Evolutionary conservation across 2,888 invertebrate species (phyloP).

Genomic region (Lymantria monacha): DNA sequence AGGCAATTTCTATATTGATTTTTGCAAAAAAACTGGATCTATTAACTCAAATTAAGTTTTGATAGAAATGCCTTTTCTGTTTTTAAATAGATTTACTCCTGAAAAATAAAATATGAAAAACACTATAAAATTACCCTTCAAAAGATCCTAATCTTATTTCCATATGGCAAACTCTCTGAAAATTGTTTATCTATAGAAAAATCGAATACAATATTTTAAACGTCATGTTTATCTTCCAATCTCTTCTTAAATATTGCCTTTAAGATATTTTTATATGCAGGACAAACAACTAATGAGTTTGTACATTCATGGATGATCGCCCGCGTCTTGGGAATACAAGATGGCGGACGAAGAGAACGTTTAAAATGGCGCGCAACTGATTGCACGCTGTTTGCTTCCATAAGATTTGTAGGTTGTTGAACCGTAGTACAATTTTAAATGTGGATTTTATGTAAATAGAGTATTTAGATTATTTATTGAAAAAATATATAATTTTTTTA

Average conservation of each 20-base stretch:
- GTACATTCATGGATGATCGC: constrained; percentile 53
- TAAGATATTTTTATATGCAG: constrained; percentile 60
- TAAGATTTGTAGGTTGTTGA: constrained; percentile 13
- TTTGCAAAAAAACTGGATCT: no score
- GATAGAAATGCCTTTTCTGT: no score
- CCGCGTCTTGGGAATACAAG: constrained; percentile 16
- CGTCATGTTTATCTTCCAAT: constrained; percentile 13
- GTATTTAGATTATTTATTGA: no score
- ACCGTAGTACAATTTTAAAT: constrained; percentile 1
- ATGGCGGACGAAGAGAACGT: constrained; percentile 33
- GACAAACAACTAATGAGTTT: constrained; percentile 78
- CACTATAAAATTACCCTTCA: no score
- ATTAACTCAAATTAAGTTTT: no score
- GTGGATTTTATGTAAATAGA: no score
- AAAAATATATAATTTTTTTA: no score
- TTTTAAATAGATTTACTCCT: no score
- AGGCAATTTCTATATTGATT: no score
- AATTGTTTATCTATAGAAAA: constrained; percentile 1
- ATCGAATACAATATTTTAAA: constrained; percentile 16
- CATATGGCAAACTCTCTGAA: not conserved
- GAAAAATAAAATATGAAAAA: no score
- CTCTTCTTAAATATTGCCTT: constrained; percentile 27
- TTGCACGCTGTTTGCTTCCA: constrained; percentile 27
- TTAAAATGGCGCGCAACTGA: constrained; percentile 21
- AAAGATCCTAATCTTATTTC: not conserved